These are phyloP conservation scores for Hydrotaea cyrtoneurina DNA, from an alignment of 2,888 invertebrate species.

Conservation along the genomic window DNA sequence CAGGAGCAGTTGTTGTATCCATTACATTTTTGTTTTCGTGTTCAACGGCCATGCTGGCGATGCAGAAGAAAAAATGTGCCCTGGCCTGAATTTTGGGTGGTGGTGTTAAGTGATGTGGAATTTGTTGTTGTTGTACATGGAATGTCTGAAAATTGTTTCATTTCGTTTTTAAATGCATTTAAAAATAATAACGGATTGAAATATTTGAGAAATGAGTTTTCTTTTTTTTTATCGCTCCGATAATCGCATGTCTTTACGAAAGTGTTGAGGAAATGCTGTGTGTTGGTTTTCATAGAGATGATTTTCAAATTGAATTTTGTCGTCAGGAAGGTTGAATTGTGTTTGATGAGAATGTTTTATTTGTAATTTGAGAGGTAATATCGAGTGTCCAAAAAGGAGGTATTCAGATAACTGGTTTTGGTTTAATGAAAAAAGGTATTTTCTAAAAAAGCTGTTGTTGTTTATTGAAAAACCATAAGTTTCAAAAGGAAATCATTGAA, in stretches of 20 bases:
- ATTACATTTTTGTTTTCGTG: not conserved
- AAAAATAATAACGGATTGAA: constrained; percentile 5
- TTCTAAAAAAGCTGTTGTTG: no score
- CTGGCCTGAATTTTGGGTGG: constrained; percentile 30
- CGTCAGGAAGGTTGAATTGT: no score
- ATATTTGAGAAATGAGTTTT: not conserved
- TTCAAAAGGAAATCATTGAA: no score
- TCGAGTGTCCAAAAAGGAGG: no score
- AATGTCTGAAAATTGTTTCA: constrained; percentile 11
- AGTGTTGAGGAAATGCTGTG: not conserved
- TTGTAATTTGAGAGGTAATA: no score
- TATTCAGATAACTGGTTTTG: no score
- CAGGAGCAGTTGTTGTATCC: not conserved
- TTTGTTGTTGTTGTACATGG: not conserved
- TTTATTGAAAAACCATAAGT: no score
- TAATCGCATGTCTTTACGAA: not conserved
- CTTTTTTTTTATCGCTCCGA: not conserved
- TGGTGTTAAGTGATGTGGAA: constrained; percentile 27
- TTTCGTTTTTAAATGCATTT: not conserved
- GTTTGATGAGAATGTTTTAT: no score
- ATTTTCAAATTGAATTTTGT: not conserved
- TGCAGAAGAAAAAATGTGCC: not conserved
- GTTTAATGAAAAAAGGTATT: no score
- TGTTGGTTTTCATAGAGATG: not conserved
- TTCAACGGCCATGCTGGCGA: constrained; percentile 47